Evolutionary conservation across 2,888 invertebrate genomes (phyloP).

Genomic region (Diadegma fenestrale): DNA sequence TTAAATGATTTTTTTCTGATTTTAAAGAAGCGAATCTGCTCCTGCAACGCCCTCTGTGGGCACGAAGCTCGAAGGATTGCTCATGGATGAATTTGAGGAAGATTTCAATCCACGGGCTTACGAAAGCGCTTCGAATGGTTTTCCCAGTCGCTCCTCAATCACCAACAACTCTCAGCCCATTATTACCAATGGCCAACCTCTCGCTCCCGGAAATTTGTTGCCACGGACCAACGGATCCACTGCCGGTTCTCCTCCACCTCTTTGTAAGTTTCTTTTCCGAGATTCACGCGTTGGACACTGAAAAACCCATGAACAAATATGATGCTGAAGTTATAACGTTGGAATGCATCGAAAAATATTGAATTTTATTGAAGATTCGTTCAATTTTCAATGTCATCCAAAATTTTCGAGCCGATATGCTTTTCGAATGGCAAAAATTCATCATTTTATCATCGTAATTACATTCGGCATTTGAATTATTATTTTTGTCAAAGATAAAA

Average conservation of each 20-base stretch:
- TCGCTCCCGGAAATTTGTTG: slow-evolving; percentile 85
- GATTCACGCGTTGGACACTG: neutral
- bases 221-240: slow-evolving; percentile 83
- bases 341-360: too few relatives aligned
- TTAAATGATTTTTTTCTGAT: neutral
- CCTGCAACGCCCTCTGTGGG: slow-evolving; percentile 87
- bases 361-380: too few relatives aligned
- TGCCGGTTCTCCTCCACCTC: slow-evolving; percentile 87
- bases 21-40: slow-evolving; percentile 75
- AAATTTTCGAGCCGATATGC: too few relatives aligned
- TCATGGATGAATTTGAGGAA: slow-evolving; percentile 92
- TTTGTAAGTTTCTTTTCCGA: slow-evolving; percentile 87
- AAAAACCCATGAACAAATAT: too few relatives aligned
- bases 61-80: slow-evolving; percentile 91
- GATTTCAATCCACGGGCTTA: slow-evolving; percentile 96
- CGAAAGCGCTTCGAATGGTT: slow-evolving; percentile 87
- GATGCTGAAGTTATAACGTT: too few relatives aligned
- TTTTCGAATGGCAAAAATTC: too few relatives aligned
- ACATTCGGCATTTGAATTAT: too few relatives aligned
- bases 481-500: too few relatives aligned
- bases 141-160: slow-evolving; percentile 80
- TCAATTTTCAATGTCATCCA: too few relatives aligned
- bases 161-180: slow-evolving; percentile 74
- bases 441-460: too few relatives aligned
- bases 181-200: slow-evolving; percentile 82